A percentile compares a stretch with the other conserved stretches of the same genome.
These are phyloP conservation scores for Perodicticus potto DNA, from an alignment of 2,797 vertebrate genomes.

Conservation along the genomic window DNA sequence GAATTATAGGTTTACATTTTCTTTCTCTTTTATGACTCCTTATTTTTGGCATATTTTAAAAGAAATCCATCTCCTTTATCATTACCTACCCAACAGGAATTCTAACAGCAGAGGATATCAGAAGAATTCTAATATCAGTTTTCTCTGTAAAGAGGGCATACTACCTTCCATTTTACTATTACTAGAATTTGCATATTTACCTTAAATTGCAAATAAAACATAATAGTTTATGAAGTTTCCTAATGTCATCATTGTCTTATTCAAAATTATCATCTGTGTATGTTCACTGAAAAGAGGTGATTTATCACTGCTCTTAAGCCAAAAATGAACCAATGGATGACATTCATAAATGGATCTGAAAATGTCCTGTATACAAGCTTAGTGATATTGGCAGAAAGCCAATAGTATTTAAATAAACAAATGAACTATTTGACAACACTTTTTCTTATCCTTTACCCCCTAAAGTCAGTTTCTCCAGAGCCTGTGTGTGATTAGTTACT, in stretches of 20 bases:
- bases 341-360: conserved; percentile 51
- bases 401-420: background rate
- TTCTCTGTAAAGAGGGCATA: conserved; percentile 21
- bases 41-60: conserved; percentile 82
- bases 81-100: conserved; percentile 71
- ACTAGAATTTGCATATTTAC: conserved; percentile 63
- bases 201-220: conserved; percentile 46
- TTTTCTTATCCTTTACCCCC: background rate
- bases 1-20: conserved; percentile 84
- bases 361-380: conserved; percentile 46
- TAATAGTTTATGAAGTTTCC: conserved; percentile 75
- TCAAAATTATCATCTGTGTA: conserved; percentile 5
- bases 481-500: conserved; percentile 10
- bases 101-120: background rate
- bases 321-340: conserved; percentile 35
- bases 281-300: background rate
- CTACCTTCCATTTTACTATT: conserved; percentile 62
- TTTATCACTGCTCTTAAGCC: conserved; percentile 56
- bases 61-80: conserved; percentile 64
- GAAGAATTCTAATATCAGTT: conserved; percentile 24
- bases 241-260: conserved; percentile 36
- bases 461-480: conserved; percentile 24
- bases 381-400: conserved; percentile 72
- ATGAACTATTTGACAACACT: background rate
- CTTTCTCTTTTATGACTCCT: conserved; percentile 81